Percentiles rank a stretch among this genome's conserved stretches.
phyloP scores from a whole-genome alignment of 2,113 vertebrate species.

The Microcebus jonahi region DNA sequence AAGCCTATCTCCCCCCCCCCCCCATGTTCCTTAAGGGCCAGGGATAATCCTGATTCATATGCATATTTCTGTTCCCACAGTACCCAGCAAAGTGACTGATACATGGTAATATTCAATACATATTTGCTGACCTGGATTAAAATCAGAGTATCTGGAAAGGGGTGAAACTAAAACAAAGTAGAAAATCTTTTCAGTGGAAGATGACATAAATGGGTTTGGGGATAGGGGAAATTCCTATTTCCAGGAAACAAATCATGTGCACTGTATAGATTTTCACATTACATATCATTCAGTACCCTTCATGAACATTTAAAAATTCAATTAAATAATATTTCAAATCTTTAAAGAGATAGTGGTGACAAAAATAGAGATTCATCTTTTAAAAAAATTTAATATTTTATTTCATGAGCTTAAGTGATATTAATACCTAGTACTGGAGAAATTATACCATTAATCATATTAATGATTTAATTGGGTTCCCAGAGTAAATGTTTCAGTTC shows the following conservation, averaged over 20 bases:
- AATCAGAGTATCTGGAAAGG: conserved; percentile 28
- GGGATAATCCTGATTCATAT: conserved; percentile 32
- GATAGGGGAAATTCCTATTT: neutral
- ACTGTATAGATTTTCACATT: conserved; percentile 9
- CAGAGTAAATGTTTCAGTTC: conserved; percentile 31
- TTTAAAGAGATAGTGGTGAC: conserved; percentile 48
- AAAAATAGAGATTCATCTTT: conserved; percentile 67
- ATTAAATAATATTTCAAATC: conserved; percentile 62
- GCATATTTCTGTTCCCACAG: neutral
- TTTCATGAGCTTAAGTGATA: conserved; percentile 59
- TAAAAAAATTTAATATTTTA: conserved; percentile 68
- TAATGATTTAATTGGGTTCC: conserved; percentile 56
- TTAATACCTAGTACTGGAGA: conserved; percentile 33
- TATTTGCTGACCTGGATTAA: conserved; percentile 54
- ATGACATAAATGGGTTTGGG: neutral
- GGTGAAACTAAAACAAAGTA: conserved; percentile 47
- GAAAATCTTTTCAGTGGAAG: conserved; percentile 5
- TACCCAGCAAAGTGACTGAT: neutral
- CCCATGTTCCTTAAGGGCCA: neutral
- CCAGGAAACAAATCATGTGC: neutral
- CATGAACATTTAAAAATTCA: conserved; percentile 38
- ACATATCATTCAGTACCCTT: neutral
- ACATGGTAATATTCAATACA: neutral
- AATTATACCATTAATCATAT: conserved; percentile 71
- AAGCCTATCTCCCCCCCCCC: neutral